phyloP scores from a whole-genome alignment of 2,113 vertebrate species.

The Pelobates fuscus region DNA sequence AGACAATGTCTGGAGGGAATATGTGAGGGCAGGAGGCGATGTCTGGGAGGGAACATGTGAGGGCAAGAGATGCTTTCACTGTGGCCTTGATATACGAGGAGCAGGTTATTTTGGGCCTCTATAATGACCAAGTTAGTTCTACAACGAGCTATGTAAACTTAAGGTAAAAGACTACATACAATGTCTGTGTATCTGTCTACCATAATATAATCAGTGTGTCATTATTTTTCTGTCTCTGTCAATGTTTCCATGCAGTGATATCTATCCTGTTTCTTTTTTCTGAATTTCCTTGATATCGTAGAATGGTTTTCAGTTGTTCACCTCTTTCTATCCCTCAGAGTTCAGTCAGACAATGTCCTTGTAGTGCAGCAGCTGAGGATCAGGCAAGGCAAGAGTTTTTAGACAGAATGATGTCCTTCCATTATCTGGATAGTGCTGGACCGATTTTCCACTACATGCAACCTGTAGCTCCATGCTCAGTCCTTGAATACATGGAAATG shows the following conservation, averaged over 20 bases:
- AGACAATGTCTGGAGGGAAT: too few species aligned
- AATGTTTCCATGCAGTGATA: background rate
- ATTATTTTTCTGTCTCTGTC: background rate
- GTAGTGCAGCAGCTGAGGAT: conserved; percentile 65
- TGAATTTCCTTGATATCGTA: background rate
- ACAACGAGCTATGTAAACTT: too few species aligned
- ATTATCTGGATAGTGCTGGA: conserved; percentile 53
- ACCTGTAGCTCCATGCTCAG: conserved; percentile 36
- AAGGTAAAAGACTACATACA: too few species aligned
- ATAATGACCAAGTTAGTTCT: too few species aligned
- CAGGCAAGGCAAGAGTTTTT: conserved; percentile 51
- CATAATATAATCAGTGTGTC: too few species aligned
- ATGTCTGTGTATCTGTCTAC: too few species aligned
- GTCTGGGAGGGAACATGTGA: too few species aligned
- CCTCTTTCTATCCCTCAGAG: conserved; percentile 68
- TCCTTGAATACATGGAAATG: conserved; percentile 63
- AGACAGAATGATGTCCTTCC: conserved; percentile 52
- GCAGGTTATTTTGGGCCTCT: too few species aligned
- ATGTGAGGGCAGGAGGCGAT: too few species aligned
- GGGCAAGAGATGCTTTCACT: too few species aligned
- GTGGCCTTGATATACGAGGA: too few species aligned
- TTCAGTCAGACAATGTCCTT: conserved; percentile 64
- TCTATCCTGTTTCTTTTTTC: background rate
- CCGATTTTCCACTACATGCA: conserved; percentile 56
- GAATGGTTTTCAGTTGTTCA: conserved; percentile 36